These are phyloP conservation scores for Cotesia glomerata DNA, from an alignment of 1,140 invertebrate species.

Conservation along the genomic window DNA sequence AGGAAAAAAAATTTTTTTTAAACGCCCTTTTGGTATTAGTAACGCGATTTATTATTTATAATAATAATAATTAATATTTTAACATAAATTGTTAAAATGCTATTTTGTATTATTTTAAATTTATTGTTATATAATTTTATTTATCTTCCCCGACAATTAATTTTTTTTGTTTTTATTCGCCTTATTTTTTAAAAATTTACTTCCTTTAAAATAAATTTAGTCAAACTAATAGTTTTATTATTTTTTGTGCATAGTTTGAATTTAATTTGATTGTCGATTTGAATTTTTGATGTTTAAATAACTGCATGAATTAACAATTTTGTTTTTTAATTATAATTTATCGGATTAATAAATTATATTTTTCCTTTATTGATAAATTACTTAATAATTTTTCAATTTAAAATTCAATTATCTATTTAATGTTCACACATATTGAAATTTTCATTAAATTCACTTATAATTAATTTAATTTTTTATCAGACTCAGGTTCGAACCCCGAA, in stretches of 20 bases:
- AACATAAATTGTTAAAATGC: too few relatives aligned
- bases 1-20: too few relatives aligned
- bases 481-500: conserved; percentile 77
- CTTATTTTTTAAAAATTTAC: neutral
- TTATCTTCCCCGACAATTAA: neutral
- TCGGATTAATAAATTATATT: neutral
- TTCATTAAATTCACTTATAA: neutral
- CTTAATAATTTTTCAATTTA: neutral
- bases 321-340: neutral
- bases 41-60: too few relatives aligned
- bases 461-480: conserved; percentile 51
- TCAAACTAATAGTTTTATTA: neutral
- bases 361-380: neutral
- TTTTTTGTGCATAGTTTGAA: conserved; percentile 48
- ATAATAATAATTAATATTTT: neutral
- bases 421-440: too few relatives aligned
- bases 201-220: neutral
- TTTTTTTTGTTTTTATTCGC: neutral
- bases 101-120: too few relatives aligned
- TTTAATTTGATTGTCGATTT: conserved; percentile 49
- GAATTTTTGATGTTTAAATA: conserved; percentile 48
- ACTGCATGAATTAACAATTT: conserved; percentile 51
- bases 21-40: too few relatives aligned
- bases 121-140: neutral
- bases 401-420: too few relatives aligned